Percentiles rank a stretch among this genome's conserved stretches.
Conservation (phyloP, 2,797 vertebrate genomes). For the Thalassophryne amazonica region DNA sequence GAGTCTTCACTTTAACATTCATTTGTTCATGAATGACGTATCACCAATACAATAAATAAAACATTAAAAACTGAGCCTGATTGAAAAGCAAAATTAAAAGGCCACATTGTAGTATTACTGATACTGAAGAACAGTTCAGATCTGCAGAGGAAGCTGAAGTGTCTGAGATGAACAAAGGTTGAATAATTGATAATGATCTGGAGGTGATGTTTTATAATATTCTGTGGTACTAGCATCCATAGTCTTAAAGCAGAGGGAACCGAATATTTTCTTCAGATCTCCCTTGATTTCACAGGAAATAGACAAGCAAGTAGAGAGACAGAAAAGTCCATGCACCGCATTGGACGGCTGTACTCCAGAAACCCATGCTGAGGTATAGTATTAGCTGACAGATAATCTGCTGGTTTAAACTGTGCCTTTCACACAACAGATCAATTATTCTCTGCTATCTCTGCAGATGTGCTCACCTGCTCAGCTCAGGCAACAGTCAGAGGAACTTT, state of each 20-base stretch:
- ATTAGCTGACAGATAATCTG: conserved; percentile 8
- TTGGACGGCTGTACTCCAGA: conserved; percentile 42
- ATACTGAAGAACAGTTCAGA: neutral
- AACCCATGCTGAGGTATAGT: conserved; percentile 88
- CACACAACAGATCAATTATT: neutral
- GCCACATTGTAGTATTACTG: neutral
- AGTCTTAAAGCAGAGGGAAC: neutral
- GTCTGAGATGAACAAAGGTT: neutral
- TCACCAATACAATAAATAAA: too few relatives aligned
- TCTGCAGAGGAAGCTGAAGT: neutral
- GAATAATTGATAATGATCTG: neutral
- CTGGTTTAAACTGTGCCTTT: neutral
- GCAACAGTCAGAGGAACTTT: conserved; percentile 91
- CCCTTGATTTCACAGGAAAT: conserved; percentile 63
- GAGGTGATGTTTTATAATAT: neutral
- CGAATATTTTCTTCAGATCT: conserved; percentile 4
- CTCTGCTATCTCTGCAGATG: conserved; percentile 73
- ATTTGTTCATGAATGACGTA: too few relatives aligned
- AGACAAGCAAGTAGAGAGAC: conserved; percentile 78
- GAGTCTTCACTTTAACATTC: too few relatives aligned
- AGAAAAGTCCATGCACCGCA: conserved; percentile 37
- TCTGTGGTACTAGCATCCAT: too few relatives aligned
- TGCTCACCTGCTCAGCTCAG: conserved; percentile 90
- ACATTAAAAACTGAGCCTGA: too few relatives aligned
- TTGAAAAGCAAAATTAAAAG: too few relatives aligned